A percentile compares a stretch with the other conserved stretches of the same genome.
phyloP scores from a whole-genome alignment of 92 coral and sea anemone species.

The Parazoanthus swiftii region DNA sequence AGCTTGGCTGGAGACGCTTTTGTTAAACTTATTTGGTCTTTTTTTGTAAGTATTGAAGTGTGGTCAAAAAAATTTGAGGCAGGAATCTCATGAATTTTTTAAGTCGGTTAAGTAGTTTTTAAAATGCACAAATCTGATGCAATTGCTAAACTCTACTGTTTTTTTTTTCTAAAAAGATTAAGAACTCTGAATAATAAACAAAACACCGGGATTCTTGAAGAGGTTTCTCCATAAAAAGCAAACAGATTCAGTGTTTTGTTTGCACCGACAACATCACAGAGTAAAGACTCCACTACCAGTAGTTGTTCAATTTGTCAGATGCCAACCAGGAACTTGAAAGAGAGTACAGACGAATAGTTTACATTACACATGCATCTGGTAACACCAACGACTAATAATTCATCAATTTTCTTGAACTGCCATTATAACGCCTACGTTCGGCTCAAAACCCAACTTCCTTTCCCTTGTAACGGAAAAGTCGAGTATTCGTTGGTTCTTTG shows the following conservation, averaged over 20 bases:
- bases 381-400: too few relatives aligned
- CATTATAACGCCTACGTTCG: too few relatives aligned
- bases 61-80: too few relatives aligned
- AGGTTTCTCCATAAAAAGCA: background rate
- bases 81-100: too few relatives aligned
- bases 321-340: background rate
- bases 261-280: background rate
- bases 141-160: too few relatives aligned
- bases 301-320: background rate
- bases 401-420: too few relatives aligned
- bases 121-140: background rate
- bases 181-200: background rate
- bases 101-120: background rate
- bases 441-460: too few relatives aligned
- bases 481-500: too few relatives aligned
- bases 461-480: too few relatives aligned
- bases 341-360: background rate
- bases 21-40: too few relatives aligned
- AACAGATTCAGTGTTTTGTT: background rate
- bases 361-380: background rate
- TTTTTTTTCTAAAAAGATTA: background rate
- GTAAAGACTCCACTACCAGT: background rate
- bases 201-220: background rate
- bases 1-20: too few relatives aligned
- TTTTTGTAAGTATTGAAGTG: too few relatives aligned